Evolutionary conservation across 2,113 vertebrate genomes (phyloP).

Genomic region (Lycaon pictus): DNA sequence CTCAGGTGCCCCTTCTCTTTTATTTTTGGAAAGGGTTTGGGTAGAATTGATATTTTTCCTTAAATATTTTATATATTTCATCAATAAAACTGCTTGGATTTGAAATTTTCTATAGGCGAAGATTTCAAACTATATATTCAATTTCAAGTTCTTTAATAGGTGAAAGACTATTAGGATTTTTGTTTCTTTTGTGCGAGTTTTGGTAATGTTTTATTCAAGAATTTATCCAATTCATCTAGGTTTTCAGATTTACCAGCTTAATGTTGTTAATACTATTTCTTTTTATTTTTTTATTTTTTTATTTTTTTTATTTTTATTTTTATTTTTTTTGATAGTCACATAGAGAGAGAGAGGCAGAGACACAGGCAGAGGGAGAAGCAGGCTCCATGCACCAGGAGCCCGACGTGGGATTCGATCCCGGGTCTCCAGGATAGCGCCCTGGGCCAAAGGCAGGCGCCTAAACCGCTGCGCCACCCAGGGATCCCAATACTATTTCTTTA

Average conservation of each 20-base stretch:
- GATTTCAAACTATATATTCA: neutral
- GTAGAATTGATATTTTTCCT: neutral
- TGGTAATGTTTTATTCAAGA: neutral
- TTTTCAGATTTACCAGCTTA: neutral
- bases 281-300: neutral
- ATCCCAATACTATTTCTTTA: neutral
- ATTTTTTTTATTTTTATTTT: too few species aligned
- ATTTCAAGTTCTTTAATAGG: neutral
- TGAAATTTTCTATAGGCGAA: neutral
- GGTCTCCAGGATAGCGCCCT: too few species aligned
- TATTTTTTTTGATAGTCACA: too few species aligned
- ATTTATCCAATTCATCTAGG: neutral
- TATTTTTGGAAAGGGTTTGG: neutral
- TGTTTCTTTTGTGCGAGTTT: neutral
- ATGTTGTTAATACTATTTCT: neutral
- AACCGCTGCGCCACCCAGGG: too few species aligned
- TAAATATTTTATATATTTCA: neutral
- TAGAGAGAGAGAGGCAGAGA: too few species aligned
- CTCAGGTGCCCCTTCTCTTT: neutral
- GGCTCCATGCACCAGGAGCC: too few species aligned
- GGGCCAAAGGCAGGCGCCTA: too few species aligned
- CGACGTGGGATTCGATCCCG: too few species aligned
- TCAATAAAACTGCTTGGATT: neutral
- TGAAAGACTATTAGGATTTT: neutral
- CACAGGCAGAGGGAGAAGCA: too few species aligned